A percentile compares a stretch with the other conserved stretches of the same genome.
Conservation (phyloP, 2,888 invertebrate species). For the Sarcophaga carnaria region DNA sequence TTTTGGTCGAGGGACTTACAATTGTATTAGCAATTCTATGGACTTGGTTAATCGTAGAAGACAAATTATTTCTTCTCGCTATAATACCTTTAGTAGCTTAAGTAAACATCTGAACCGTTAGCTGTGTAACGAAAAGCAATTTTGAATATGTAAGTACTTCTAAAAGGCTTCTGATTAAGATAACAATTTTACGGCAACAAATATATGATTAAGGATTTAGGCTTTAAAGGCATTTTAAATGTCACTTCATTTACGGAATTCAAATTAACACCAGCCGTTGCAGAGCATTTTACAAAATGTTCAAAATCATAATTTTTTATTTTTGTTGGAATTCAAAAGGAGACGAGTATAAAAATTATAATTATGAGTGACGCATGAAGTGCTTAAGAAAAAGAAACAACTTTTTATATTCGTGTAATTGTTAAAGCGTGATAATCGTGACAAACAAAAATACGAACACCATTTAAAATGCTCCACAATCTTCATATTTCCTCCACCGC, state of each 20-base stretch:
- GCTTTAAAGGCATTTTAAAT: neutral
- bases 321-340: neutral
- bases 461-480: neutral
- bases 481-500: neutral
- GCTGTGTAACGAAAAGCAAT: too few relatives aligned
- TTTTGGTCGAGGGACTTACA: too few relatives aligned
- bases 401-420: constrained; percentile 51
- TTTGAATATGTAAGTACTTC: too few relatives aligned
- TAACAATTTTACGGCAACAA: too few relatives aligned
- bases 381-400: constrained; percentile 15
- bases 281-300: neutral
- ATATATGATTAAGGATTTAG: neutral
- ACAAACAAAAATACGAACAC: constrained; percentile 10
- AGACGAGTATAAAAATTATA: constrained; percentile 34
- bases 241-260: neutral
- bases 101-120: too few relatives aligned
- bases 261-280: neutral
- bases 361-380: constrained; percentile 42
- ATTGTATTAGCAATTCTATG: too few relatives aligned
- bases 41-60: too few relatives aligned
- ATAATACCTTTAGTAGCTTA: too few relatives aligned
- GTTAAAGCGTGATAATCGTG: constrained; percentile 62
- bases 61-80: too few relatives aligned
- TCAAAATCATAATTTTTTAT: neutral
- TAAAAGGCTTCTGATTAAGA: neutral